Base-by-base conservation (phyloP, 2,888 invertebrate species). In the Luperina nickerlii region DNA sequence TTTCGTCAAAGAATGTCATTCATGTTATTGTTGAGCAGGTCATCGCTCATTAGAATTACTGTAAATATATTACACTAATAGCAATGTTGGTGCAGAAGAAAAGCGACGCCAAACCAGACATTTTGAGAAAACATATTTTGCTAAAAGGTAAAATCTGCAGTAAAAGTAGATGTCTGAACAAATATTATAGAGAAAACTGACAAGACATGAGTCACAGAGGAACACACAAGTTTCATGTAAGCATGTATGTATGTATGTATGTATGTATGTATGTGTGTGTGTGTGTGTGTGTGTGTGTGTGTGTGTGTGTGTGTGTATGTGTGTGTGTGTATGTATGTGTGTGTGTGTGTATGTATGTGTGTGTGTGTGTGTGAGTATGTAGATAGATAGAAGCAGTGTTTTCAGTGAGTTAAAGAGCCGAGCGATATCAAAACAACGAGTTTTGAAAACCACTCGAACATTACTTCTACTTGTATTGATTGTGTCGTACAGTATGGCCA, bases 401-500 rank as follows among this genome's bases (percentile, higher is more conserved):
- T 63, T 48, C 27, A 79, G 54, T 18, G 9, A 38, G 8, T 42
- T 78, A 48, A 13, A 57, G 9, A 81, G 27, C 48, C 48, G 9
- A 81, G 27, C 48, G 48, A 9, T 45, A 51, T 45, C 27, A 77
- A 85, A 51, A 81, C 65, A 73, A 73, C 65, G 54, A 51, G 11
- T 11, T 62, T 42, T 73, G 54, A 69, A 69, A 76, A 67, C 63
- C 42, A 65, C 45, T 71, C 51, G 45, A 77, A 78, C 86, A 27
- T 60, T 62, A 38, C 71, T 62, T 69, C 60, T 66, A 73, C 71
- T 62, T 69, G 63, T 69, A 76, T 81, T 65, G 76, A 85, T 83
- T 86, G 38, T 62, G 54, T 42, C 63, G 73, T 76, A 80, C 76
- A 76, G 38, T 38, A 65, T 62, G 60, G 42, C 69, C 20, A 73